Conservation (phyloP, 2,113 vertebrate species). For the Phaethornis superciliosus region DNA sequence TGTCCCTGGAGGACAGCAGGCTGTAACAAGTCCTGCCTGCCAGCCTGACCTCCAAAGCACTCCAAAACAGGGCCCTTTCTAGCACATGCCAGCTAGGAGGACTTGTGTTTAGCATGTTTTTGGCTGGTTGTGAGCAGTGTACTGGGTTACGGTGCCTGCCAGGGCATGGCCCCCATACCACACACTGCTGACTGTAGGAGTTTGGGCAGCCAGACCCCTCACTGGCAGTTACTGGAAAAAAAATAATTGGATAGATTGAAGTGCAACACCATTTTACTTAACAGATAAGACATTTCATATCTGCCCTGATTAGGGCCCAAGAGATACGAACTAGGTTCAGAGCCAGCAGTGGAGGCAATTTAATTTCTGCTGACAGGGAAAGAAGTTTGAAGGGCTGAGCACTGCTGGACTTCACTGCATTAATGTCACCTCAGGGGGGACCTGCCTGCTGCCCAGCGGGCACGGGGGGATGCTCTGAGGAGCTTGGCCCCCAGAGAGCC, state of each 20-base stretch:
- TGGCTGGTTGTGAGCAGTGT: rapidly evolving
- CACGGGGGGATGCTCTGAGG: not conserved
- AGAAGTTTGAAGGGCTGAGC: not conserved
- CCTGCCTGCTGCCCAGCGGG: not conserved
- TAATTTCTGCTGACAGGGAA: slow-evolving; percentile 48
- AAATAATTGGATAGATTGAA: slow-evolving; percentile 70
- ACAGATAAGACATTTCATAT: slow-evolving; percentile 68
- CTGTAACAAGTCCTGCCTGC: not conserved
- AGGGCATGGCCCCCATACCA: not conserved
- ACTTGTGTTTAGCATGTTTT: not conserved
- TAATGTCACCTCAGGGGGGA: not conserved
- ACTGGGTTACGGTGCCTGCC: not conserved
- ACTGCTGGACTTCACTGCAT: not conserved
- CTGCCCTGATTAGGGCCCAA: slow-evolving; percentile 43
- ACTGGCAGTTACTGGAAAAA: slow-evolving; percentile 37
- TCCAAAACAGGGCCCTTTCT: not conserved
- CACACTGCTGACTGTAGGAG: not conserved
- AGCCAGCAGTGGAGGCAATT: slow-evolving; percentile 43
- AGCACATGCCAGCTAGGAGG: rapidly evolving
- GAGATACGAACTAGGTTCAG: slow-evolving; percentile 27
- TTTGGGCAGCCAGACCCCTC: not conserved
- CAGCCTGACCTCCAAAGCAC: not conserved
- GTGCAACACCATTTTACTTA: slow-evolving; percentile 44
- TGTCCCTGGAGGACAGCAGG: not conserved
- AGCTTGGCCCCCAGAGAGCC: not conserved